Conservation (phyloP, 2,888 invertebrate species). For the Stenchaetothrips biformis region DNA sequence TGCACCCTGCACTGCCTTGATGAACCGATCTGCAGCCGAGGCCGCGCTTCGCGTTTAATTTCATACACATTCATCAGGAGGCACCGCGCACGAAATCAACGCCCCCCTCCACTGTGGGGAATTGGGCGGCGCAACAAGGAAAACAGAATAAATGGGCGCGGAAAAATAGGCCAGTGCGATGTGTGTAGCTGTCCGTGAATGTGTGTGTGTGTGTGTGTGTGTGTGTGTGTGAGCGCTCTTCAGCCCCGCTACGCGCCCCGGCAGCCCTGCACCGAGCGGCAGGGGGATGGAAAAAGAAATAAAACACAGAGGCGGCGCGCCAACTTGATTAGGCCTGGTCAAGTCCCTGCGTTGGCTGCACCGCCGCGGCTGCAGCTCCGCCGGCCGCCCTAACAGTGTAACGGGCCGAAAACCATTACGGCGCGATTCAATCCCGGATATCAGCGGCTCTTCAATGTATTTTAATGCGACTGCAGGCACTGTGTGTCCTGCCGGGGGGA, state of each 20-base stretch:
- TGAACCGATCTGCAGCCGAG: too few relatives aligned
- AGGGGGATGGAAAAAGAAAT: too few relatives aligned
- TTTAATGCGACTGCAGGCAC: not conserved
- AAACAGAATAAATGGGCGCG: not conserved
- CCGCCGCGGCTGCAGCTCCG: not conserved
- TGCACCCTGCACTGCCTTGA: too few relatives aligned
- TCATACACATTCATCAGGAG: constrained; percentile 13
- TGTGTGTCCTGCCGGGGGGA: too few relatives aligned
- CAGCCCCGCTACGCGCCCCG: too few relatives aligned
- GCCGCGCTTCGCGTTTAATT: not conserved
- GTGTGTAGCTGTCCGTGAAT: too few relatives aligned
- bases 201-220: too few relatives aligned
- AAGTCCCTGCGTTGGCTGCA: not conserved
- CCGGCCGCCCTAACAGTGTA: not conserved
- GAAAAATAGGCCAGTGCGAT: not conserved
- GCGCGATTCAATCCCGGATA: constrained; percentile 16
- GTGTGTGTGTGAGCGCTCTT: too few relatives aligned
- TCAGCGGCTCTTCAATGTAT: constrained; percentile 24
- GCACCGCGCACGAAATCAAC: constrained; percentile 4
- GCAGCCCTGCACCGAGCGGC: too few relatives aligned
- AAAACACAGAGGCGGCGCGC: not conserved
- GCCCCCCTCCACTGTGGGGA: constrained; percentile 5
- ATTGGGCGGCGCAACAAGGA: not conserved
- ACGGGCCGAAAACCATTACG: not conserved
- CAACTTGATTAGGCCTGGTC: not conserved